Evolutionary conservation across 2,113 vertebrate genomes (phyloP).

Genomic region (Perca flavescens): DNA sequence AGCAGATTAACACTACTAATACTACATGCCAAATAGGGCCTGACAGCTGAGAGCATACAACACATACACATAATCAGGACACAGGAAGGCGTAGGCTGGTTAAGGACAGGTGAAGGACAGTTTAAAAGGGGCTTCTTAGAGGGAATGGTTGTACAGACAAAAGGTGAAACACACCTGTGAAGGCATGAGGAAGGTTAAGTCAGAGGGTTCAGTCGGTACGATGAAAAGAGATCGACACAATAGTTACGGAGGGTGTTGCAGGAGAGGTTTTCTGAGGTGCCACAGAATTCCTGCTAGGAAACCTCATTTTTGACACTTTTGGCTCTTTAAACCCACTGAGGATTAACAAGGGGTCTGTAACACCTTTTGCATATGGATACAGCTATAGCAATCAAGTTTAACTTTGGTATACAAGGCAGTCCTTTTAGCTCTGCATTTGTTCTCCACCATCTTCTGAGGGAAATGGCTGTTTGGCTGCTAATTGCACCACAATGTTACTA

Average conservation of each 20-base stretch:
- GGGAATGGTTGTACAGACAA: neutral
- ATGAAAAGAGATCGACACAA: neutral
- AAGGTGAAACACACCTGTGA: constrained; percentile 1
- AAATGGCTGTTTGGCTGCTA: neutral
- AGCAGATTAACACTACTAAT: constrained; percentile 55
- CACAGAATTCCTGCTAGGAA: neutral
- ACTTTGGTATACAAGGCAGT: neutral
- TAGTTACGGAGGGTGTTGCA: neutral
- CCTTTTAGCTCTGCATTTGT: neutral
- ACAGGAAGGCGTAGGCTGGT: constrained; percentile 7
- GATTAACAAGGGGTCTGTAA: neutral
- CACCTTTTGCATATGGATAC: neutral
- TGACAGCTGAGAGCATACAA: neutral
- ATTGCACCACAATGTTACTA: neutral
- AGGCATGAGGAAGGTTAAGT: neutral
- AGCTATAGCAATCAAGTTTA: neutral
- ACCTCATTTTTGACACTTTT: neutral
- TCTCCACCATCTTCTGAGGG: neutral
- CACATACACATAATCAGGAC: constrained; percentile 5
- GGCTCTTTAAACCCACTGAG: neutral
- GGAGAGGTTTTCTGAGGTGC: neutral
- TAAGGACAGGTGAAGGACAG: constrained; percentile 16
- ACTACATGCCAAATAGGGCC: constrained; percentile 14
- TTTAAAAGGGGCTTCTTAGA: constrained; percentile 11
- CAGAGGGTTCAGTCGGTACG: neutral